Percentiles rank a stretch among this genome's conserved stretches.
phyloP scores from a whole-genome alignment of 1,140 invertebrate species.

The Lordiphosa clarofinis region DNA sequence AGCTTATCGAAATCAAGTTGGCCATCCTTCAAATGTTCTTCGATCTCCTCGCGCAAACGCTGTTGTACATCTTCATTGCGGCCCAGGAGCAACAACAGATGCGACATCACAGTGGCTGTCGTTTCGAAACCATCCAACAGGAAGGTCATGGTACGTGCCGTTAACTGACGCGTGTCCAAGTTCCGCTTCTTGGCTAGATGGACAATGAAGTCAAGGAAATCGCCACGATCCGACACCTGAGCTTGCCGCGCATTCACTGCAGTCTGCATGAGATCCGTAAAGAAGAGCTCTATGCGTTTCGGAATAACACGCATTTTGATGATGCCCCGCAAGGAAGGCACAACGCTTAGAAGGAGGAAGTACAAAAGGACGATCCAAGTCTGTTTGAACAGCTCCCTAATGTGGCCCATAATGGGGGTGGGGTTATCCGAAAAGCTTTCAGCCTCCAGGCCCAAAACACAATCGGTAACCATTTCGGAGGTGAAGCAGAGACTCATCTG shows the following conservation, averaged over 20 bases:
- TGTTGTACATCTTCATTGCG: constrained; percentile 38
- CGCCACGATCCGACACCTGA: constrained; percentile 55
- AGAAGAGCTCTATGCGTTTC: constrained; percentile 51
- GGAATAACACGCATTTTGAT: constrained; percentile 51
- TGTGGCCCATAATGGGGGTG: constrained; percentile 47
- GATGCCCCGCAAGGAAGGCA: constrained; percentile 38
- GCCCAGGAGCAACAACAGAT: constrained; percentile 45
- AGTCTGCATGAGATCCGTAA: constrained; percentile 58
- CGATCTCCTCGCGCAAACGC: constrained; percentile 70
- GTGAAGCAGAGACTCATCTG: constrained; percentile 79
- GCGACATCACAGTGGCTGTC: constrained; percentile 45
- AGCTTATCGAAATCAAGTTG: constrained; percentile 53
- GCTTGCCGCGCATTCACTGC: constrained; percentile 59
- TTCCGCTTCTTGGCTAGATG: constrained; percentile 63
- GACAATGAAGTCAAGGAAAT: constrained; percentile 78
- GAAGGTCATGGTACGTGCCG: constrained; percentile 58
- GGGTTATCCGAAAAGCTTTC: constrained; percentile 63
- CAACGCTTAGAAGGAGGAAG: constrained; percentile 28
- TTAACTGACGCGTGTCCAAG: constrained; percentile 32
- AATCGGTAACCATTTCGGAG: constrained; percentile 80
- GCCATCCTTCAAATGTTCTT: constrained; percentile 35
- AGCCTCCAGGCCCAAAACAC: constrained; percentile 80
- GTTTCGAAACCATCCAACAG: constrained; percentile 73
- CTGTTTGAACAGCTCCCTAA: constrained; percentile 49
- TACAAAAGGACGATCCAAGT: constrained; percentile 35